Base-by-base conservation (phyloP, 1,140 invertebrate genomes). In the Drosophila suzukii region DNA sequence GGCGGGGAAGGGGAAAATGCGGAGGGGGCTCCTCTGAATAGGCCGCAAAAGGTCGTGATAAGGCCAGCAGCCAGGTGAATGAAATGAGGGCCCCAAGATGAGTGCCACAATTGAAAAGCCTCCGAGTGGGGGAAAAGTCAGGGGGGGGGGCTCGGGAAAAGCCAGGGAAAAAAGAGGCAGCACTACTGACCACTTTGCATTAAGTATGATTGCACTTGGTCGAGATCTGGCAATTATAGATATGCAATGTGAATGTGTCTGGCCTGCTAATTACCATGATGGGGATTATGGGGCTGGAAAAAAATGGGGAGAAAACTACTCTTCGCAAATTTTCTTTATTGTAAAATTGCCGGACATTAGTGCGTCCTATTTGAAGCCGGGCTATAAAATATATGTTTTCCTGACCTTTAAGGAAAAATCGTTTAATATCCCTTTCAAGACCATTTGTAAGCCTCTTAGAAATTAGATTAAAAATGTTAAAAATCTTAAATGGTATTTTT, bases 31-130 rank as follows among this genome's bases (percentile, higher is more conserved):
- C 27, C 58, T 41, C 46, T 65, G 65, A 72, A 62, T 55, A 75
- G 71, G 70, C 70, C 72, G 59, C 58, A 76, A 77, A 70, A 77
- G 74, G 75, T 77, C 75, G 74, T 76, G 74, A 77, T 77, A 77
- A 76, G 63, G 68, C 71, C 41, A 74, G 62, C 59, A 66, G 57
- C 32, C 27, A 34, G 73, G 72, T 62, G 71, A 66, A 75, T 66
- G 53, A 70, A 57, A 57, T 57, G 63, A 57, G 63, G 27, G 51
- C 39, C 41, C 50, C 67, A 20, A 71, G 67, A 71, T 43, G 73
- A 75, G 73, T 75, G 61, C 46, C 73, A 53, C 61, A 67, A 75
- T 75, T 75, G 61, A 74, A 74, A 74, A 74, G 38, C 32, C 47
- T 12, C 24, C 36, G 15, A 38, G 32, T 34, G 36, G 49, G n/a